These are phyloP conservation scores for Andrena fulva DNA, from an alignment of 2,888 invertebrate species.

Conservation along the genomic window DNA sequence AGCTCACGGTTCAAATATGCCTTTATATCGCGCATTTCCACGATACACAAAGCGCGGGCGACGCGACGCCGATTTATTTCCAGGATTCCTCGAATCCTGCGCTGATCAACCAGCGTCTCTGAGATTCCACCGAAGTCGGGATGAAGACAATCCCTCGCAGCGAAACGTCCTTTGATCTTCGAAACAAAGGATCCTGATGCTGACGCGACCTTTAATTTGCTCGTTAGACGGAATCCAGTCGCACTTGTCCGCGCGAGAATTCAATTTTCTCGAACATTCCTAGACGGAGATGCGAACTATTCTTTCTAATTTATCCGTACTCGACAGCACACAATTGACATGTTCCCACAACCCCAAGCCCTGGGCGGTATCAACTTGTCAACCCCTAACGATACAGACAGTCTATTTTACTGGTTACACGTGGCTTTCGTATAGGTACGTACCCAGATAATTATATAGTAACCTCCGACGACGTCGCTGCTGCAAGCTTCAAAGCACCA, in stretches of 20 bases:
- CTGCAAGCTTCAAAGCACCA: slow-evolving; percentile 22
- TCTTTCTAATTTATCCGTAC: too few relatives aligned
- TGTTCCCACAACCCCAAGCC: too few relatives aligned
- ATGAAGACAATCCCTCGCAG: background rate
- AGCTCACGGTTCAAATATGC: slow-evolving; percentile 11
- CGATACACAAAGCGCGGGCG: background rate
- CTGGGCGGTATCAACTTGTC: background rate
- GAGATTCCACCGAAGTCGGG: background rate
- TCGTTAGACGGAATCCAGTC: too few relatives aligned
- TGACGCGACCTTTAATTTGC: too few relatives aligned
- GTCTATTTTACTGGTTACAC: slow-evolving; percentile 4
- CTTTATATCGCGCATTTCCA: background rate
- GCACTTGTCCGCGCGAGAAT: background rate
- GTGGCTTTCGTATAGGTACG: slow-evolving; percentile 31
- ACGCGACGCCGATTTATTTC: slow-evolving; percentile 21
- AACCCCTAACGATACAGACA: background rate
- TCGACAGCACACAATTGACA: too few relatives aligned
- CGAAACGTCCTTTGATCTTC: slow-evolving; percentile 1
- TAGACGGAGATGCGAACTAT: background rate
- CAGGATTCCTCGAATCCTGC: background rate
- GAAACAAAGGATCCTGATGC: slow-evolving; percentile 16
- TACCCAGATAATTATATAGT: slow-evolving; percentile 48
- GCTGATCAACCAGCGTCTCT: background rate
- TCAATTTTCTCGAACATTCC: background rate
- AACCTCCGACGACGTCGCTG: slow-evolving; percentile 7